Base-by-base conservation (phyloP, 1,140 invertebrate species). In the Heliconius melpomene region DNA sequence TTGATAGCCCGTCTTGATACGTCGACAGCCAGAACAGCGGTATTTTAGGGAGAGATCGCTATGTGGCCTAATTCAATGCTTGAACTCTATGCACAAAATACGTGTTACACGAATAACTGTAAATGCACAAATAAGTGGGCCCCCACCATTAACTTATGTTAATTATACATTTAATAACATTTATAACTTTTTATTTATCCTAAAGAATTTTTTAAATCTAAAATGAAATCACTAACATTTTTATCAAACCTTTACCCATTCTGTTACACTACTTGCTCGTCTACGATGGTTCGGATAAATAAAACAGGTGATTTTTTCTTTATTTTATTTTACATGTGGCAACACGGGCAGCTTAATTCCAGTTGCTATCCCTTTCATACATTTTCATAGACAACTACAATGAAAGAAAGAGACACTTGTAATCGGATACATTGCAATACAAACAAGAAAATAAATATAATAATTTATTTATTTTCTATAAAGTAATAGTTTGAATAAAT, bases 11-110 rank as follows among this genome's bases (percentile, higher is more conserved):
- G 86, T 83, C 83, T 91, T 94, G 90, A 94, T 94, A 94, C 94
- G 94, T 94, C 93, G 94, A 94, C 93, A 94, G 86, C 90, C 91
- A 93, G 94, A 94, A 93, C 94, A 94, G 94, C 94, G 94, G 94
- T 95, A 94, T 94, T 94, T 95, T 94, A 94, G 93, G 94, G 94
- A 95, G 94, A 95, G 93, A 94, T 95, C 94, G 94, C 94, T 95
- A 95, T 95, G 94, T 95, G 94, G 94, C 94, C 93, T 94, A 95
- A 95, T 95, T 95, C 93, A 94, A 92, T 92, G 91, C 92, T 93
- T 89, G 91, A 94, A 92, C 93, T 95, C 92, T 93, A 94, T 94
- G 92, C 93, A 94, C 93, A 94, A 94, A 93, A 94, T 94, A 94
- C 92, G 93, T 94, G 92, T 93, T 94, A 93, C 93, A 87, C 91